Evolutionary conservation across 2,888 invertebrate genomes (phyloP).

Genomic region (Scaptodrosophila latifasciaeformis): DNA sequence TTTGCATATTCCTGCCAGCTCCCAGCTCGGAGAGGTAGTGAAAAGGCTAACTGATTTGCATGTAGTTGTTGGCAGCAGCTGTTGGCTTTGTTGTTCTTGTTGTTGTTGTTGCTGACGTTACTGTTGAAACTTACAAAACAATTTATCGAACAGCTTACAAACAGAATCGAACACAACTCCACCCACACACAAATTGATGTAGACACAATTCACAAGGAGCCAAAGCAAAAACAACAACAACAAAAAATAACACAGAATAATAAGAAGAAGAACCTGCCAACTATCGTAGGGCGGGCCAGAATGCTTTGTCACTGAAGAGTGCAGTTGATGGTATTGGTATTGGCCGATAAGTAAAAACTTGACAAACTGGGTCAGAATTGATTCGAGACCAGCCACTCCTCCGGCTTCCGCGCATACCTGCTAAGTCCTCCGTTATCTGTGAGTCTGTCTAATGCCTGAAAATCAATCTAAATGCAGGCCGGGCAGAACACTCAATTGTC

Average conservation of each 20-base stretch:
- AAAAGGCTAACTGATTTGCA: slow-evolving; percentile 35
- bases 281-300: no score
- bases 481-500: slow-evolving; percentile 18
- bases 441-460: slow-evolving; percentile 18
- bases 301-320: not conserved
- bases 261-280: not conserved
- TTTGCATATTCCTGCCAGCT: slow-evolving; percentile 1
- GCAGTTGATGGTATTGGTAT: not conserved
- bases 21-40: no score
- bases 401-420: not conserved
- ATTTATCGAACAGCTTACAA: slow-evolving; percentile 40
- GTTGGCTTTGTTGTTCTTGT: not conserved
- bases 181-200: slow-evolving; percentile 30
- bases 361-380: slow-evolving; percentile 37
- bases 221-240: slow-evolving; percentile 22
- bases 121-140: slow-evolving; percentile 32
- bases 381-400: not conserved
- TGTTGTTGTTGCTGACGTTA: not conserved
- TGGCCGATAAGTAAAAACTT: slow-evolving; percentile 33
- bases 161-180: slow-evolving; percentile 11
- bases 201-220: slow-evolving; percentile 31
- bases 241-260: not conserved
- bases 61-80: slow-evolving; percentile 7
- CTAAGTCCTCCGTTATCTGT: not conserved
- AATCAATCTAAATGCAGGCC: slow-evolving; percentile 46